Evolutionary conservation across 2,888 invertebrate genomes (phyloP).

Genomic region (Cephus nigrinus): DNA sequence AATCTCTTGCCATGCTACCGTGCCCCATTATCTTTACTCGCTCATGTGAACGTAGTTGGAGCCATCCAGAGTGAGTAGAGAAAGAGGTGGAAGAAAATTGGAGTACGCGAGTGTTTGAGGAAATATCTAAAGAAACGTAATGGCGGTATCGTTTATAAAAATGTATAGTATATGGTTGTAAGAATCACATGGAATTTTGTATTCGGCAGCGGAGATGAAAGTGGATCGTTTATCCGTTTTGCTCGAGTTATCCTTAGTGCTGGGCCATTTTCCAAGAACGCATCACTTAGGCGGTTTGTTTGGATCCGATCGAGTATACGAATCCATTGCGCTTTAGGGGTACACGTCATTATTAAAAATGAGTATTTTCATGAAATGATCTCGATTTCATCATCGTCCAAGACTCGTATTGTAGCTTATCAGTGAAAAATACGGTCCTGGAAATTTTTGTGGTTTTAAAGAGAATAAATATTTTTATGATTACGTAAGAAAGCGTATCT

Average conservation of each 20-base stretch:
- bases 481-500: neutral
- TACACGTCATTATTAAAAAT: neutral
- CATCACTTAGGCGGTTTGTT: neutral
- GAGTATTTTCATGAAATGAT: neutral
- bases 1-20: conserved; percentile 63
- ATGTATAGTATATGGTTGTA: neutral
- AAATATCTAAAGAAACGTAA: neutral
- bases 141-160: neutral
- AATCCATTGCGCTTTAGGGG: neutral
- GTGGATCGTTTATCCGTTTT: neutral
- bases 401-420: neutral
- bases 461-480: neutral
- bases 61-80: neutral
- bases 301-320: neutral
- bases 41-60: conserved; percentile 44
- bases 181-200: neutral
- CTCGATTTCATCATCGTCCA: neutral
- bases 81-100: neutral
- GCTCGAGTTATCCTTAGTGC: neutral
- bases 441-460: neutral
- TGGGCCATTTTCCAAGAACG: neutral
- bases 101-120: neutral
- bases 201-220: neutral
- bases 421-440: neutral
- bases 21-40: conserved; percentile 51